Evolutionary conservation across 2,888 invertebrate species (phyloP), one percentile per base, ranked within the genome.

Genomic region (Athalia rosae): DNA sequence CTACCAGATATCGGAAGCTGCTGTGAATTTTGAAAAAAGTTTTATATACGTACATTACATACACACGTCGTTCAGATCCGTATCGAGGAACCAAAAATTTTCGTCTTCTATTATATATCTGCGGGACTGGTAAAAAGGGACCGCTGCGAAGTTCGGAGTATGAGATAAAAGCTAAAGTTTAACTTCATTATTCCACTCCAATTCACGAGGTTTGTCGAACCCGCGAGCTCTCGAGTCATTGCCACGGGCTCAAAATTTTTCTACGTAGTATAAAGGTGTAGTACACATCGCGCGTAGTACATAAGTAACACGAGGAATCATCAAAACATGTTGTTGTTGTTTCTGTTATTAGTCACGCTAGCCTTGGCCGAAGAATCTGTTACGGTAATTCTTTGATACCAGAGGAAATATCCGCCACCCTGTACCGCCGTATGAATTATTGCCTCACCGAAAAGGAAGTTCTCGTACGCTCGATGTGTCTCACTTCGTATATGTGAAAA

Each of bases 181-280:
- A 9, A 48, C 47, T 28, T 28, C 15, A 67, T 67, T 67, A 67
- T 67, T 67, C 67, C 67, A 67, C 67, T 67, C 67, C 67, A 67
- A 67, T 67, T 67, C 67, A 67, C 67, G 50, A 67, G 67, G 67
- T 67, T 67, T 67, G 53, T 67, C 67, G 67, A 67, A 67, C 67
- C 53, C 67, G 47, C 4, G 4, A 9, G 41, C 28, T 28, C 28
- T 28, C 67, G n/a, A 67, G 67, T 67, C 66, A 67, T 67, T 50
- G 66, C 66, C 66, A 67, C 28, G 15, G 66, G 64, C 64, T 47
- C n/a, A n/a, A 64, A 0, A 64, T 47, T 64, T 50, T 15, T n/a
- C 64, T 64, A 64, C 64, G 64, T 45, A 64, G 45, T 64, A 47
- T 50, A 11, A 11, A 50, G 7, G 11, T 50, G 50, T 11, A 50